Evolutionary conservation across 2,888 invertebrate genomes (phyloP), one percentile per base, ranked within the genome.

Genomic region (Boloria selene): DNA sequence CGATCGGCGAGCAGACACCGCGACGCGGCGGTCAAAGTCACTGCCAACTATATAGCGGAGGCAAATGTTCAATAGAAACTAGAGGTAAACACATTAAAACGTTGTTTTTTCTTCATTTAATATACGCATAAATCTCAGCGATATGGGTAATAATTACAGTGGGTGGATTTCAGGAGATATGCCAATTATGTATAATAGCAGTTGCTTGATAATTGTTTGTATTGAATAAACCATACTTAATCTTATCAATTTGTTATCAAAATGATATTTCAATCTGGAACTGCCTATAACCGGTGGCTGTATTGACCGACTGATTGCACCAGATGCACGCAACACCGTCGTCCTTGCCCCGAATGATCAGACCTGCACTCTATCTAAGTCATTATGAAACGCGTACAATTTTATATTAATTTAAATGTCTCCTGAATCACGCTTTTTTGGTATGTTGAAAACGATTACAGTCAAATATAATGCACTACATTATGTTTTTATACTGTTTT

Each of bases 21-120:
- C 73, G 78, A 71, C 79, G 76, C 65, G 62, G n/a, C 81, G 83
- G 84, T 85, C 86, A 86, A 84, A 83, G 86, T 84, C 86, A 84
- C 77, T 81, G 85, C 79, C 82, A 77, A 74, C 64, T 53, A 10
- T 59, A 17, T 49, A 45, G 42, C 13, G 45, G 31, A 17, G 26
- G 52, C 45, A 55, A 56, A n/a, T 56, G 56, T 22, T 56, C 44
- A 4, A 44, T 3, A 44, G 44, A 13, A 44, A 31, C n/a, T 22
- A 22, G 1, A 45, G 42, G 14, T n/a, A 45, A 10, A n/a, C 10
- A 38, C 31, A 10, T 38, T 7, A 38, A 10, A 38, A 10, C 10
- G 31, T 10, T 38, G 31, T 38, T 7, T 38, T 38, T 38, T 38
- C 31, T 38, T 38, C 10, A 7, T 38, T 1, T 10, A 38, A 38